Percentiles rank a stretch among this genome's conserved stretches.
Conservation (phyloP, 1,140 invertebrate genomes). For the Aphidius ervi region DNA sequence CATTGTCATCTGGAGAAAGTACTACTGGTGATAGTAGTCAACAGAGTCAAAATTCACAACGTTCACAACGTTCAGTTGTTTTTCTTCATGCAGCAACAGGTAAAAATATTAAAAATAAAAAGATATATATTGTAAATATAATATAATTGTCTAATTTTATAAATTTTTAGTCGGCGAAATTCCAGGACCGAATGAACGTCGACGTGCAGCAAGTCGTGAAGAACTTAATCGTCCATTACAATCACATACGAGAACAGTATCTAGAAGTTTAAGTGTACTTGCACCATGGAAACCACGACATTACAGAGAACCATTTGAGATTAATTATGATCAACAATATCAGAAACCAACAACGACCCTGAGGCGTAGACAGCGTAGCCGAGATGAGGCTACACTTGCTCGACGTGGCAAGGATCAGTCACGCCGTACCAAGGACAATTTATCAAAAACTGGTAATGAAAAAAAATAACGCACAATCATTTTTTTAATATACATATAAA, state of each 20-base stretch:
- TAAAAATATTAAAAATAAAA: constrained; percentile 32
- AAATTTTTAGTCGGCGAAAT: constrained; percentile 65
- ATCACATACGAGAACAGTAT: constrained; percentile 70
- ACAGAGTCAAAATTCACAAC: constrained; percentile 73
- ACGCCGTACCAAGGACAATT: constrained; percentile 45
- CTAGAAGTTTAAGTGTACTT: constrained; percentile 75
- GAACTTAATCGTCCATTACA: constrained; percentile 61
- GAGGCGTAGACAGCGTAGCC: constrained; percentile 46
- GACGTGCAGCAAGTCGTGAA: constrained; percentile 63
- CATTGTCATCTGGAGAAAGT: constrained; percentile 51
- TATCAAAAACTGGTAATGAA: constrained; percentile 42
- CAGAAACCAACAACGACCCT: constrained; percentile 46
- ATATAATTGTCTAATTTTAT: neutral
- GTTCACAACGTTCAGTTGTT: constrained; percentile 73
- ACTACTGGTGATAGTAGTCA: constrained; percentile 65
- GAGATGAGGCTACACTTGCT: constrained; percentile 42
- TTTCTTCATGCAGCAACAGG: constrained; percentile 76
- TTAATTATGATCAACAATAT: constrained; percentile 68
- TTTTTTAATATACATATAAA: too few species aligned
- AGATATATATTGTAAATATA: neutral
- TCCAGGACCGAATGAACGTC: constrained; percentile 61
- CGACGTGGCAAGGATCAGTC: constrained; percentile 42
- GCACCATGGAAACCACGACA: constrained; percentile 78
- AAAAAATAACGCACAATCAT: constrained; percentile 4
- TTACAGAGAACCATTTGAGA: constrained; percentile 68